Evolutionary conservation across 1,140 invertebrate genomes (phyloP), one percentile per base, ranked within the genome.

Genomic region (Ceratina australensis): DNA sequence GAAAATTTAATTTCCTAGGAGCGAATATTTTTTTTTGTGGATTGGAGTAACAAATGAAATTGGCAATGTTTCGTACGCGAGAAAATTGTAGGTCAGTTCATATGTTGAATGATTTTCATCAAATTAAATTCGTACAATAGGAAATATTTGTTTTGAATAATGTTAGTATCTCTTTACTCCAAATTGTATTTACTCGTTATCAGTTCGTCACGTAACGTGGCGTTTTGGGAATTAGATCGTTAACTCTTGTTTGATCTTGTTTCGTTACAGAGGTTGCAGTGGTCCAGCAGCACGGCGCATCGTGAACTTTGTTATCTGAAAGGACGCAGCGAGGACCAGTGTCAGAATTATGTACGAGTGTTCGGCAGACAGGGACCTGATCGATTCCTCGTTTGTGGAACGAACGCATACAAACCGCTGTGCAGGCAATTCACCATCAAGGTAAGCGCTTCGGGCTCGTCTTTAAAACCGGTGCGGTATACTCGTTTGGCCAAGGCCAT

Each of bases 281-380:
- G 97, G 97, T 94, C 94, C 84, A 96, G 97, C 78, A 96, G 94
- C 24, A 95, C 94, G 75, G 95, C 96, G 16, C 96, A 98, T 90
- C 94, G 95, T 81, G 95, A 97, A 92, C 92, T 98, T 87, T 98
- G 97, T 89, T 94, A 95, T 80, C 92, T 98, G 84, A 98, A 98
- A 90, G 97, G 97, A 63, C 97, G 97, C 90, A 95, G 94, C 69
- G 95, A 96, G 86, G 96, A 97, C 93, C 94, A 95, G 82, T 99
- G 98, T 92, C 98, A 99, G 93, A 99, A 99, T 93, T 99, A 98
- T 91, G 96, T 99, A 79, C 94, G 98, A 76, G 97, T 99, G 24
- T 94, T 98, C 83, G 95, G 94, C 59, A 94, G 95, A 89, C 93
- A 94, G 88, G 88, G 94, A 33, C 93, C 97, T 78, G 95, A 95